Conservation (phyloP, 2,113 vertebrate species). For the Arizona elegans region DNA sequence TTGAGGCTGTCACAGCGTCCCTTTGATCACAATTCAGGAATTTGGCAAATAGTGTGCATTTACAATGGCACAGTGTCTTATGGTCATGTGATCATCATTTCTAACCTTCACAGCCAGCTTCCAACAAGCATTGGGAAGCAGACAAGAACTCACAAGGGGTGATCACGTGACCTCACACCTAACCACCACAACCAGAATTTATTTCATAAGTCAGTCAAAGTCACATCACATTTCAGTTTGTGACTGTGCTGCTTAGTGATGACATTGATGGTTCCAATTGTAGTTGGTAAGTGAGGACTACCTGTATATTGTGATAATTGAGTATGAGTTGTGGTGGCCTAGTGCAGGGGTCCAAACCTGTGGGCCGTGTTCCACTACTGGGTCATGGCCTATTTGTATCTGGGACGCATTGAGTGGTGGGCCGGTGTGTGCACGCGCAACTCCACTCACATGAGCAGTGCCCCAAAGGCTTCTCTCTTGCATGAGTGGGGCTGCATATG, state of each 20-base stretch:
- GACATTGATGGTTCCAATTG: not conserved
- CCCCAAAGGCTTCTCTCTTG: too few relatives aligned
- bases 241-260: not conserved
- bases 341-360: too few relatives aligned
- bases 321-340: too few relatives aligned
- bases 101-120: not conserved
- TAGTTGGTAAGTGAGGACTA: not conserved
- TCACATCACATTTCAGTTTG: not conserved
- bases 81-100: not conserved
- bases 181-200: not conserved
- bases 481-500: too few relatives aligned
- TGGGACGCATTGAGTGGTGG: too few relatives aligned
- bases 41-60: not conserved
- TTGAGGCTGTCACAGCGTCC: not conserved
- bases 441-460: too few relatives aligned
- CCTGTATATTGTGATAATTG: not conserved
- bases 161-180: not conserved
- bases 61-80: not conserved
- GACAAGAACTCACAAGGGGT: not conserved
- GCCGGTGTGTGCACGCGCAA: rapidly evolving
- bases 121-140: not conserved
- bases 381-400: too few relatives aligned
- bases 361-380: too few relatives aligned
- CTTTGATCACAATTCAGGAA: not conserved
- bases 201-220: not conserved